phyloP scores from a whole-genome alignment of 1,140 invertebrate genomes.

The Trichomalopsis sarcophagae region DNA sequence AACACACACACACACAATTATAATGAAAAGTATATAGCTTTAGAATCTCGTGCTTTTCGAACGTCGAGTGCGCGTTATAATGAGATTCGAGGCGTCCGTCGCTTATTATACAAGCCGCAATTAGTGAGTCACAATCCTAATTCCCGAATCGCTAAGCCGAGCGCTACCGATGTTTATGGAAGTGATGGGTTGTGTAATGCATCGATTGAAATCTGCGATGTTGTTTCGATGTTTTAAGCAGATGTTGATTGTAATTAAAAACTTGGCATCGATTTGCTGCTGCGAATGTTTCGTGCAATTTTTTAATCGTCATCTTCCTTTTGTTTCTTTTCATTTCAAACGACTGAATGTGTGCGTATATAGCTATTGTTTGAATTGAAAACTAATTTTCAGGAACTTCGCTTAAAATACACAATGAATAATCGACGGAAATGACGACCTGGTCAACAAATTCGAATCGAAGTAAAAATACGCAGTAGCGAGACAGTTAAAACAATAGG shows the following conservation, averaged over 20 bases:
- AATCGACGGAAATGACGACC: too few relatives aligned
- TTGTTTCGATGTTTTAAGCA: not conserved
- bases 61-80: not conserved
- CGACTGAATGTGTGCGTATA: too few relatives aligned
- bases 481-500: too few relatives aligned
- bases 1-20: not conserved
- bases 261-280: too few relatives aligned
- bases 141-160: not conserved
- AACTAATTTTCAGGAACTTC: too few relatives aligned
- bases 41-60: not conserved
- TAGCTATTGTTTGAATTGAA: too few relatives aligned
- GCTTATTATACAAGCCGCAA: slow-evolving; percentile 6
- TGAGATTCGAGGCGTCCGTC: not conserved
- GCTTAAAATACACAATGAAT: too few relatives aligned
- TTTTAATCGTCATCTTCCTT: too few relatives aligned
- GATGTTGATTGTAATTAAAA: not conserved
- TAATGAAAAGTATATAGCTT: not conserved
- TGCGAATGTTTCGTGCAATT: too few relatives aligned
- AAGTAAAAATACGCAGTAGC: too few relatives aligned
- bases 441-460: too few relatives aligned
- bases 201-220: not conserved
- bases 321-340: too few relatives aligned
- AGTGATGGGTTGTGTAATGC: not conserved
- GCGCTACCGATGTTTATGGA: not conserved
- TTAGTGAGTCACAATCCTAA: slow-evolving; percentile 4